Conservation (phyloP, 2,888 invertebrate genomes). For the Macaria notata region DNA sequence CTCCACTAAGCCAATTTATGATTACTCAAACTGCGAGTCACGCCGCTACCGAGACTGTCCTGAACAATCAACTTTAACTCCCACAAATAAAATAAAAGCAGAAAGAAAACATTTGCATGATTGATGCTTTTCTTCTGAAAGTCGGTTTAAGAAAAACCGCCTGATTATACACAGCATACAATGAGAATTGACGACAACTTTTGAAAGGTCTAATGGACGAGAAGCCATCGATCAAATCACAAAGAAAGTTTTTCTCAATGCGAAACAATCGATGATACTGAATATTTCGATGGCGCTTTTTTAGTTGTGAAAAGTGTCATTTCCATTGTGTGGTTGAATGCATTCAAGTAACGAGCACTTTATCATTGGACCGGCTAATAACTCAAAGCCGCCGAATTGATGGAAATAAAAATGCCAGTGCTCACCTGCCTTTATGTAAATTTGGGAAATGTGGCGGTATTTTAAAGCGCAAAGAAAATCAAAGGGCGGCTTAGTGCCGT, state of each 20-base stretch:
- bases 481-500: conserved; percentile 64
- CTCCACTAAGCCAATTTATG: conserved; percentile 44
- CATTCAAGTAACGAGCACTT: conserved; percentile 43
- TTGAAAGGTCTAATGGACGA: conserved; percentile 78
- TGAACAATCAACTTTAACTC: conserved; percentile 42
- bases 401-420: conserved; percentile 35
- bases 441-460: conserved; percentile 53
- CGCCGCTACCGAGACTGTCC: conserved; percentile 35
- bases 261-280: conserved; percentile 67
- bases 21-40: conserved; percentile 45
- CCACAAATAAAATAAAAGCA: conserved; percentile 51
- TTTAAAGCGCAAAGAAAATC: conserved; percentile 64
- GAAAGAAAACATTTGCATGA: conserved; percentile 57
- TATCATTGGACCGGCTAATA: conserved; percentile 43
- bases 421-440: conserved; percentile 43
- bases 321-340: conserved; percentile 48
- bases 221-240: conserved; percentile 78
- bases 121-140: conserved; percentile 63
- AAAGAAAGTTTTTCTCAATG: conserved; percentile 72
- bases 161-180: conserved; percentile 67
- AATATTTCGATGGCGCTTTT: conserved; percentile 59
- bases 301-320: conserved; percentile 54
- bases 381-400: conserved; percentile 42
- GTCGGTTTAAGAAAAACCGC: conserved; percentile 59
- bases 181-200: conserved; percentile 76